Conservation (phyloP, 2,797 vertebrate species). For the Coracias cyanogaster region DNA sequence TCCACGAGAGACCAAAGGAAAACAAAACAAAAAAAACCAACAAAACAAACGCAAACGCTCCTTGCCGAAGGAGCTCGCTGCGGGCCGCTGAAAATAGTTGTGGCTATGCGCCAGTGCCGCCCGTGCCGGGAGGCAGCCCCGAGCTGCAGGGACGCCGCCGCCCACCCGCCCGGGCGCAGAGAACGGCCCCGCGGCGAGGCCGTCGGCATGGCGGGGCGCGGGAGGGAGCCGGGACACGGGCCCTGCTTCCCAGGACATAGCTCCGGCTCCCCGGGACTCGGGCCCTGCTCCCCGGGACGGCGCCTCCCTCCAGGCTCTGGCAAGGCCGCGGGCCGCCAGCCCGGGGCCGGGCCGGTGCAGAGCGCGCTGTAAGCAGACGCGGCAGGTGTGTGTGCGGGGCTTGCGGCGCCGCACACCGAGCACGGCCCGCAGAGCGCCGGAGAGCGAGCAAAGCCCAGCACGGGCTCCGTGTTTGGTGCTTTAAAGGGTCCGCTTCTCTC, state of each 20-base stretch:
- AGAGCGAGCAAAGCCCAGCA: fast-evolving
- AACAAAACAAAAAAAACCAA: no score
- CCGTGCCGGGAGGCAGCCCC: neutral
- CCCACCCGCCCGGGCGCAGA: no score
- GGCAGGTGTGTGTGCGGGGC: neutral
- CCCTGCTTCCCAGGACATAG: neutral
- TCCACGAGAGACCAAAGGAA: neutral
- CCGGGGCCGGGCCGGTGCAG: neutral
- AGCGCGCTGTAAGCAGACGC: neutral
- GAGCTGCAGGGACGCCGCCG: neutral
- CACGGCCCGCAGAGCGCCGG: neutral
- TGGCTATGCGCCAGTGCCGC: neutral
- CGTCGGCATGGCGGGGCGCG: neutral
- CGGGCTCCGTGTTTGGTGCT: fast-evolving
- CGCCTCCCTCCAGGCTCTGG: neutral
- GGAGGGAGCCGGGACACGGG: neutral
- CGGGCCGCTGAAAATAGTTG: fast-evolving
- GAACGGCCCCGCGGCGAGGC: neutral
- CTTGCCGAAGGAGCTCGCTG: neutral
- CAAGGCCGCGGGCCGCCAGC: neutral
- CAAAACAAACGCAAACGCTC: neutral
- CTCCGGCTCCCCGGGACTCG: no score
- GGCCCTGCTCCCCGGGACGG: neutral
- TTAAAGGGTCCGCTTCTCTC: neutral
- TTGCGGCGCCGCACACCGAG: neutral